A percentile compares a stretch with the other conserved stretches of the same genome.
Conservation (phyloP, 2,888 invertebrate species). For the Didymodactylos carnosus region DNA sequence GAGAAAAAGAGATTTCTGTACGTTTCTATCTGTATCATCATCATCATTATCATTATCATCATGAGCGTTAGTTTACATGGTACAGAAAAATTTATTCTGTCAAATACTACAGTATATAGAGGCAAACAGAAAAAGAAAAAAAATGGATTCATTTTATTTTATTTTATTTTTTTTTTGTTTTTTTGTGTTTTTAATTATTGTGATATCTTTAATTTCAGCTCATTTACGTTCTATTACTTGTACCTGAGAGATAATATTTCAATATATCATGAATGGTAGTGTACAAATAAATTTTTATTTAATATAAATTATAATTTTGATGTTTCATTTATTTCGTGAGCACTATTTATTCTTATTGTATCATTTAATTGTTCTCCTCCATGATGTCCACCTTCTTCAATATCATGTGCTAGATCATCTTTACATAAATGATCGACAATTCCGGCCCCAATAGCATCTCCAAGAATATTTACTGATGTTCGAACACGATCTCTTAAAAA, state of each 20-base stretch:
- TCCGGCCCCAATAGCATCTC: constrained; percentile 42
- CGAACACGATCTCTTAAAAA: constrained; percentile 38
- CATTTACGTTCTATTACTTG: neutral
- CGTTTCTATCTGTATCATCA: too few relatives aligned
- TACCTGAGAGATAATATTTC: neutral
- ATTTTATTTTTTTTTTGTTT: neutral
- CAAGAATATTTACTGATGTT: constrained; percentile 41
- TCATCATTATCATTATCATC: too few relatives aligned
- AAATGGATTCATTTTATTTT: neutral
- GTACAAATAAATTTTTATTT: neutral
- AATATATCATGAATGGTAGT: neutral
- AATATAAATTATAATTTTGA: neutral
- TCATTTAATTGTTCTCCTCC: neutral
- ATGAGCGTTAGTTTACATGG: too few relatives aligned
- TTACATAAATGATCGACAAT: constrained; percentile 39
- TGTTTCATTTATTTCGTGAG: neutral
- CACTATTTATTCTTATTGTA: neutral
- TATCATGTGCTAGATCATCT: constrained; percentile 31
- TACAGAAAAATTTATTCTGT: too few relatives aligned
- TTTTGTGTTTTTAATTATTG: too few relatives aligned
- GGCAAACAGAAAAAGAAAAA: neutral
- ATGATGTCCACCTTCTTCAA: constrained; percentile 17
- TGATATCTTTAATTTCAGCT: too few relatives aligned
- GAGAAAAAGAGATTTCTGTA: too few relatives aligned
- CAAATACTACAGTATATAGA: too few relatives aligned